These are phyloP conservation scores for Campoplex capitator DNA, from an alignment of 2,888 invertebrate genomes.

Conservation along the genomic window DNA sequence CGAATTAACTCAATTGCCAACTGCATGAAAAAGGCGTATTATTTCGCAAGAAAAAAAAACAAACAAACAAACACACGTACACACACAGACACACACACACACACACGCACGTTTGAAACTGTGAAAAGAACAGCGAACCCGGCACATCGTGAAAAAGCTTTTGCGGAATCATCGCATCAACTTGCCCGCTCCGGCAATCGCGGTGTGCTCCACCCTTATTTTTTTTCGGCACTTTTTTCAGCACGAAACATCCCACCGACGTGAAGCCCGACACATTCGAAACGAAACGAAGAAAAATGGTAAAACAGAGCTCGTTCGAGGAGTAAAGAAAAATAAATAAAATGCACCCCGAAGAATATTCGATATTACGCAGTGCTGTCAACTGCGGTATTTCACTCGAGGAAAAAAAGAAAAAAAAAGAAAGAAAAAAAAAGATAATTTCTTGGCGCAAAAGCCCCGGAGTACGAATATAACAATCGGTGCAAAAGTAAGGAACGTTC, in stretches of 20 bases:
- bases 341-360: constrained; percentile 21
- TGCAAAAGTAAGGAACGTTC: not conserved
- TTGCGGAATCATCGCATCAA: not conserved
- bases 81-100: not conserved
- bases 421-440: not conserved
- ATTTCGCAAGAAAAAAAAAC: not conserved
- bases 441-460: not conserved
- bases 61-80: not conserved
- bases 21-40: not conserved
- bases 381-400: constrained; percentile 45
- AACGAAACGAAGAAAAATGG: not conserved
- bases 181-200: not conserved
- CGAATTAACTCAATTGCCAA: not conserved
- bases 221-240: constrained; percentile 21
- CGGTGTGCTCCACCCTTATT: constrained; percentile 57
- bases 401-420: not conserved
- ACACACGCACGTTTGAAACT: not conserved
- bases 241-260: constrained; percentile 14
- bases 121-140: not conserved
- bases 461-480: not conserved
- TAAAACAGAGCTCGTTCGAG: not conserved
- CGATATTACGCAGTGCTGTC: constrained; percentile 47
- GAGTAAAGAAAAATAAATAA: not conserved
- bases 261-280: not conserved
- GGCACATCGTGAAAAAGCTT: constrained; percentile 20